Conservation (phyloP, 2,113 vertebrate species). For the Lampris incognitus region DNA sequence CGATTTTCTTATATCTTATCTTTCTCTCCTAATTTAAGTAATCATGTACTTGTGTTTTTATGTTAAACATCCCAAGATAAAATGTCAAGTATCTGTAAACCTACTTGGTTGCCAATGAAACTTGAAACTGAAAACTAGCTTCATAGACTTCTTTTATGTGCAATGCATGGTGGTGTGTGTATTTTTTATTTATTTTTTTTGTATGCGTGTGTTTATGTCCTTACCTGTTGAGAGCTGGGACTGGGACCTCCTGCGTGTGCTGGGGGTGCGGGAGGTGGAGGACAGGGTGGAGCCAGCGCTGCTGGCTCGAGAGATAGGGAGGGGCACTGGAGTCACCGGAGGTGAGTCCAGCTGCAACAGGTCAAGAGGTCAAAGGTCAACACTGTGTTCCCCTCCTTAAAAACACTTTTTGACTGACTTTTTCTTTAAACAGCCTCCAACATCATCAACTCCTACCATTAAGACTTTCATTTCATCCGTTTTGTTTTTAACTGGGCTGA, state of each 20-base stretch:
- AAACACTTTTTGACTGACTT: no score
- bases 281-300: slow-evolving; percentile 81
- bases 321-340: slow-evolving; percentile 77
- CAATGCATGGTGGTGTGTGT: background rate
- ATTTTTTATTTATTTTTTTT: background rate
- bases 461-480: no score
- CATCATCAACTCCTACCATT: no score
- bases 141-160: no score
- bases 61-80: no score
- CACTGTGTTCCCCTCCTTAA: background rate
- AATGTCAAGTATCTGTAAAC: no score
- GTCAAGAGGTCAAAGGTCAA: slow-evolving; percentile 10
- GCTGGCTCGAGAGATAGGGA: slow-evolving; percentile 83
- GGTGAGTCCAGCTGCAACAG: slow-evolving; percentile 80
- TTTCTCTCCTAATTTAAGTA: no score
- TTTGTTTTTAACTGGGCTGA: no score
- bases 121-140: background rate
- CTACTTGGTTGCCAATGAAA: no score
- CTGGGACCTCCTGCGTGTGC: slow-evolving; percentile 78
- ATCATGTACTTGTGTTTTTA: no score
- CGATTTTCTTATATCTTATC: no score
- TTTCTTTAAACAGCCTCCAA: no score
- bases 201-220: slow-evolving; percentile 9
- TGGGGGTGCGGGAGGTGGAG: slow-evolving; percentile 73
- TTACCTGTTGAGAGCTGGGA: slow-evolving; percentile 80